phyloP scores from a whole-genome alignment of 2,888 invertebrate genomes.

The Palloptera scutellata region DNA sequence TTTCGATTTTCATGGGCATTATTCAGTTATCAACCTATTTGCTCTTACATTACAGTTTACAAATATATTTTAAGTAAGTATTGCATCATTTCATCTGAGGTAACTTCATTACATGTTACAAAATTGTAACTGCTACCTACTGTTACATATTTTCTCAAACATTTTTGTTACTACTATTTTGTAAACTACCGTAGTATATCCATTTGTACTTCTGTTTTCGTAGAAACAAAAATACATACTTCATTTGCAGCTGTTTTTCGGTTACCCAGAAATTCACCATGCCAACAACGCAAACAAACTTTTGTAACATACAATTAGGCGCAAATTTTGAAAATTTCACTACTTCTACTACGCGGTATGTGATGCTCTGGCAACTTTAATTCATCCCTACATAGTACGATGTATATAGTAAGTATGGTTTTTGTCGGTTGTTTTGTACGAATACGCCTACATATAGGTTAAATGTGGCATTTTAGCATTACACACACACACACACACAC shows the following conservation, averaged over 20 bases:
- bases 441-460: not conserved
- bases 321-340: not conserved
- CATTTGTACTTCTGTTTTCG: conserved; percentile 1
- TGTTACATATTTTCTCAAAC: no score
- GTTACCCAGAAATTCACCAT: conserved; percentile 15
- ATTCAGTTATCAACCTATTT: no score
- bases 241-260: conserved; percentile 26
- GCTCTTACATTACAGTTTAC: no score
- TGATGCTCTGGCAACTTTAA: no score
- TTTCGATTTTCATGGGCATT: no score
- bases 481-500: not conserved
- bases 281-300: conserved; percentile 9
- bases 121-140: no score
- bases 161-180: no score
- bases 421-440: not conserved
- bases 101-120: no score
- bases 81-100: no score
- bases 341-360: not conserved
- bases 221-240: conserved; percentile 10
- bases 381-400: not conserved
- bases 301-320: not conserved
- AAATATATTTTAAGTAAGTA: no score
- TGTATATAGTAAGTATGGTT: not conserved
- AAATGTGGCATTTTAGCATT: conserved; percentile 1
- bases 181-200: no score